Evolutionary conservation across 2,113 vertebrate species (phyloP).

Genomic region (Leuciscus idus): DNA sequence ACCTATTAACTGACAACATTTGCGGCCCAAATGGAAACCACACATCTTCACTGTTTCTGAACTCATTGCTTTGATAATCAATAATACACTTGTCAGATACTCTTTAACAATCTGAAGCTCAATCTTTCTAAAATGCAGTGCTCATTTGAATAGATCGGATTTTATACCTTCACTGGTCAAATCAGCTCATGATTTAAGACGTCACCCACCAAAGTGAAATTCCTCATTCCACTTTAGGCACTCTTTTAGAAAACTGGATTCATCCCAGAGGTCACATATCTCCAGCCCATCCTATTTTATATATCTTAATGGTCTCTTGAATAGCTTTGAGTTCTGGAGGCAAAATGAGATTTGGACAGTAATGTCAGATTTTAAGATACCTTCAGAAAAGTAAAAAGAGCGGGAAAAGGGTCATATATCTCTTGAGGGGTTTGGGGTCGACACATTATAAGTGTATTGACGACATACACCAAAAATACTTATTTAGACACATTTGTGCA

Average conservation of each 20-base stretch:
- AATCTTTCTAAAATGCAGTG: background rate
- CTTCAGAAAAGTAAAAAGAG: conserved; percentile 9
- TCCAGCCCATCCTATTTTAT: conserved; percentile 36
- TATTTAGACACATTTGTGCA: background rate
- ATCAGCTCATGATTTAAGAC: conserved; percentile 2
- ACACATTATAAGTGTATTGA: background rate
- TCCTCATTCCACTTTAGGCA: conserved; percentile 11
- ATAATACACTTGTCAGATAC: background rate
- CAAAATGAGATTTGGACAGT: conserved; percentile 42
- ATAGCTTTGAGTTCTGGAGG: conserved; percentile 47
- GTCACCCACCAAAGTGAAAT: background rate
- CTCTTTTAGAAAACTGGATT: conserved; percentile 35
- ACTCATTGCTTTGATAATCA: background rate
- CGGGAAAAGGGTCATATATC: conserved; percentile 14
- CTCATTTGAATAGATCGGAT: background rate
- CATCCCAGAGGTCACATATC: conserved; percentile 25
- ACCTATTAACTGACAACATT: background rate
- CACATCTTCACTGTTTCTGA: background rate
- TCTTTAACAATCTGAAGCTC: background rate
- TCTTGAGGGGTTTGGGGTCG: conserved; percentile 5
- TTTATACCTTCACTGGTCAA: background rate
- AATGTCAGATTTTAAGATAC: conserved; percentile 44
- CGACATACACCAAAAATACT: background rate
- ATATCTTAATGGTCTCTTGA: conserved; percentile 44
- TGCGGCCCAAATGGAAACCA: background rate